A percentile compares a stretch with the other conserved stretches of the same genome.
Evolutionary conservation across 2,113 vertebrate species (phyloP).

Genomic region (Hystrix brachyura): DNA sequence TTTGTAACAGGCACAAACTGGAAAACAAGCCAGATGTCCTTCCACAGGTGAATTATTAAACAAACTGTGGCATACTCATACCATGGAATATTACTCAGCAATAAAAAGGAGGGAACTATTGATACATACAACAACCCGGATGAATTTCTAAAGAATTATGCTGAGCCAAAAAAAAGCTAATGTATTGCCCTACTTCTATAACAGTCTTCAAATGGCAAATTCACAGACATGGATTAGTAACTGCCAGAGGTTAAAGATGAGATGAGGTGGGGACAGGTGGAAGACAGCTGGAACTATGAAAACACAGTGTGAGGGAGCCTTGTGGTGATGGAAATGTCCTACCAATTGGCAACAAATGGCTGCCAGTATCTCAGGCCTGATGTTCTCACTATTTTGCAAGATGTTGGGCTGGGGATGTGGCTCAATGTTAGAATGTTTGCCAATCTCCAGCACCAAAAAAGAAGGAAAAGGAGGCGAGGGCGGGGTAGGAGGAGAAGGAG

Average conservation of each 20-base stretch:
- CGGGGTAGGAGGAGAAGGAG: background rate
- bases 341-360: rapidly evolving
- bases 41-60: too few relatives aligned
- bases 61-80: rapidly evolving
- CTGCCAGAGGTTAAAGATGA: background rate
- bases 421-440: background rate
- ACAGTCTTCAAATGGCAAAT: background rate
- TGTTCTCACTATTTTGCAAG: rapidly evolving
- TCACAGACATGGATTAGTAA: background rate
- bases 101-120: too few relatives aligned
- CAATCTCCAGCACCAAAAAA: background rate
- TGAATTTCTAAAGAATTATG: background rate
- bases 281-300: background rate
- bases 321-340: background rate
- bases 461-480: background rate
- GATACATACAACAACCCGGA: rapidly evolving
- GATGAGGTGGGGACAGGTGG: too few relatives aligned
- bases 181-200: background rate
- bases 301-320: background rate
- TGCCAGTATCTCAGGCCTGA: rapidly evolving
- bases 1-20: background rate
- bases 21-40: background rate
- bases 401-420: background rate
- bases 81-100: background rate
- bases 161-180: background rate